Evolutionary conservation across 35 echinoderm and acorn worm species (phyloP).

Genomic region (Patiria miniata): DNA sequence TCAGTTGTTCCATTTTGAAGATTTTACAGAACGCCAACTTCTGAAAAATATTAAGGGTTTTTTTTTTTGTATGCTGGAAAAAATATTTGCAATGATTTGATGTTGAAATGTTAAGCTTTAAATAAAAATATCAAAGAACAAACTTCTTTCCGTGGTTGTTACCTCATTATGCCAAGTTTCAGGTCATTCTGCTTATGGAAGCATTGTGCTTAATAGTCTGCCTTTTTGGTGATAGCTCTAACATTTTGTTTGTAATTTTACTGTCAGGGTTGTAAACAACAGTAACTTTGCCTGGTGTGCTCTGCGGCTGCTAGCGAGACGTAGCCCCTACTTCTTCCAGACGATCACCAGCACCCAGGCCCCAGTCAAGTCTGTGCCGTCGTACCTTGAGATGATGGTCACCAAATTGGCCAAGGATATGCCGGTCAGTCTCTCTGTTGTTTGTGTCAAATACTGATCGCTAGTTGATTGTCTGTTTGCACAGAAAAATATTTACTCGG

Average conservation of each 20-base stretch:
- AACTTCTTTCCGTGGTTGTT: no score
- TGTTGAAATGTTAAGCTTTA: no score
- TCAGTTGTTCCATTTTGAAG: no score
- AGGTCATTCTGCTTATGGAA: no score
- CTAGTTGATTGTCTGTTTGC: not conserved
- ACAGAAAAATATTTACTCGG: not conserved
- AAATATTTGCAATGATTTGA: no score
- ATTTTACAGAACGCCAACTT: no score
- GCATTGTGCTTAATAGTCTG: no score
- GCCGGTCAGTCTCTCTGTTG: conserved; percentile 81
- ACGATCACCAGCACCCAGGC: conserved; percentile 70
- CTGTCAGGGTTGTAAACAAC: conserved; percentile 80
- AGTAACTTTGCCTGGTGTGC: conserved; percentile 99
- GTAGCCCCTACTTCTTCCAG: conserved; percentile 97
- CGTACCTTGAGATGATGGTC: conserved; percentile 88
- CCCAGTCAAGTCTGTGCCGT: conserved; percentile 81
- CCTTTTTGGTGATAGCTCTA: not conserved
- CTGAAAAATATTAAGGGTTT: no score
- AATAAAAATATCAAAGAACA: no score
- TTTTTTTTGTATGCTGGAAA: no score
- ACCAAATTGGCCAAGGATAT: conserved; percentile 97
- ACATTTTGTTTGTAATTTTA: not conserved
- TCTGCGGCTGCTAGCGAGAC: conserved; percentile 78
- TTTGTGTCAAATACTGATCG: not conserved
- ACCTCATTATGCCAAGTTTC: no score